A percentile compares a stretch with the other conserved stretches of the same genome.
Conservation (phyloP, 2,797 vertebrate genomes). For the Hypotaenidia okinawae region DNA sequence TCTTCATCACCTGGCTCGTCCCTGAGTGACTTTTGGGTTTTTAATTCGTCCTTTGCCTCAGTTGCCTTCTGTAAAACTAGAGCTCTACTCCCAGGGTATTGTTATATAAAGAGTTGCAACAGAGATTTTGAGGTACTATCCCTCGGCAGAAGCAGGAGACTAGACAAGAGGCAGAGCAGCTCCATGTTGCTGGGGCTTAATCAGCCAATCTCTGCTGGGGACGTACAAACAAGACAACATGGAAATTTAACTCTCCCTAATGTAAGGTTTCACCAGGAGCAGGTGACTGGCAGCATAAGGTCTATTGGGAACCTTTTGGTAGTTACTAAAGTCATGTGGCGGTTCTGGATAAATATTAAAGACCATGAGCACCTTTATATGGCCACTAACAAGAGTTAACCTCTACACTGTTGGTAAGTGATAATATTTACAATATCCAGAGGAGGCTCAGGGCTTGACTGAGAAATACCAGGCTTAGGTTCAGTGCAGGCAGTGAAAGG, state of each 20-base stretch:
- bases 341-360: background rate
- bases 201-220: background rate
- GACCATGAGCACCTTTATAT: background rate
- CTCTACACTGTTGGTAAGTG: background rate
- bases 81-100: background rate
- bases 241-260: background rate
- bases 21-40: background rate
- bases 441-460: background rate
- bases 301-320: background rate
- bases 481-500: background rate
- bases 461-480: background rate
- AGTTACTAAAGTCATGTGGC: background rate
- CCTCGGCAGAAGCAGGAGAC: background rate
- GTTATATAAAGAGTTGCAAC: background rate
- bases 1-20: background rate
- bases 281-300: background rate
- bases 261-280: background rate
- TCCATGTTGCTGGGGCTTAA: background rate
- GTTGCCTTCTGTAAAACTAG: background rate
- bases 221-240: accelerated
- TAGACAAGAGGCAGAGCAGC: background rate
- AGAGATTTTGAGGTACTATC: background rate
- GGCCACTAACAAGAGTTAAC: background rate
- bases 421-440: background rate
- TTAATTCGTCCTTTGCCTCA: background rate